Evolutionary conservation across 2,888 invertebrate species (phyloP).

Genomic region (Aspidiotus rigidus): DNA sequence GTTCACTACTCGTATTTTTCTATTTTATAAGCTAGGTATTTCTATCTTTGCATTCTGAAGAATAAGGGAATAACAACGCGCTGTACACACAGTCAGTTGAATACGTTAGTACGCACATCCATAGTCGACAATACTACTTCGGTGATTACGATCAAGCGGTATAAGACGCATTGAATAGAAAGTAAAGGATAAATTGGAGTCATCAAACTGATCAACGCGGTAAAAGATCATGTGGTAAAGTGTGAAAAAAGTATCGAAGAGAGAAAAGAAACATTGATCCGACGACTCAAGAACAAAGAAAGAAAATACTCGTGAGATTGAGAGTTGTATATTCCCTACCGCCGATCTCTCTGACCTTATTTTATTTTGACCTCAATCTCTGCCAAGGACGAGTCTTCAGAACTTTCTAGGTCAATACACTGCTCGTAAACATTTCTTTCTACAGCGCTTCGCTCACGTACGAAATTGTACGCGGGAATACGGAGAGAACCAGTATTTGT

Average conservation of each 20-base stretch:
- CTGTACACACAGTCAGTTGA: too few species aligned
- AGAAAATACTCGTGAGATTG: constrained; percentile 29
- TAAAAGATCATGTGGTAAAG: constrained; percentile 16
- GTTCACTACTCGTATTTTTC: too few species aligned
- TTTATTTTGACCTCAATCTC: constrained; percentile 33
- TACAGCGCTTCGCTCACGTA: constrained; percentile 2
- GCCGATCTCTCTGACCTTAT: constrained; percentile 34
- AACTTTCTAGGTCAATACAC: constrained; percentile 35
- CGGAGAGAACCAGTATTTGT: not conserved
- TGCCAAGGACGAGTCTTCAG: constrained; percentile 31
- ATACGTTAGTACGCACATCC: too few species aligned
- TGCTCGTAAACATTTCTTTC: constrained; percentile 18
- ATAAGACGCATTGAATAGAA: constrained; percentile 28
- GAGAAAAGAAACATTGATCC: constrained; percentile 5
- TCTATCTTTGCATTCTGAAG: too few species aligned
- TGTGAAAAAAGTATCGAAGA: constrained; percentile 9
- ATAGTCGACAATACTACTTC: not conserved
- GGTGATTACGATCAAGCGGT: constrained; percentile 6
- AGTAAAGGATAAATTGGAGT: constrained; percentile 31
- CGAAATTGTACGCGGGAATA: not conserved
- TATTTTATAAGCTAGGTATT: too few species aligned
- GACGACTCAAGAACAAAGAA: constrained; percentile 21
- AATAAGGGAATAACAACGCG: too few species aligned
- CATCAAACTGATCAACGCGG: constrained; percentile 25
- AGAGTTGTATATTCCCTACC: constrained; percentile 28